Evolutionary conservation across 1,140 invertebrate species (phyloP).

Genomic region (Cherax destructor): DNA sequence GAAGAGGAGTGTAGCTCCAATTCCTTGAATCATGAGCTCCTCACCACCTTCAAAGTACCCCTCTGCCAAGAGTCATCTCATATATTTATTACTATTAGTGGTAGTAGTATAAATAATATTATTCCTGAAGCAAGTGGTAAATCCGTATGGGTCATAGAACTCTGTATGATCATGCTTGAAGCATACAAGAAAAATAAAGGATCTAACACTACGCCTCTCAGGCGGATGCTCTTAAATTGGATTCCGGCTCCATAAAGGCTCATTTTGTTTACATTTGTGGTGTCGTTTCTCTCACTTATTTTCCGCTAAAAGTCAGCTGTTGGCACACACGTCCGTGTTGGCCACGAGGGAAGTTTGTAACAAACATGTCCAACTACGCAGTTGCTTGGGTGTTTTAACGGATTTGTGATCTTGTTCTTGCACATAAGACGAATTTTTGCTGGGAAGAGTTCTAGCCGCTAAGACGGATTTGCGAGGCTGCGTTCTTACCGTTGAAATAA

Average conservation of each 20-base stretch:
- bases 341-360: not conserved
- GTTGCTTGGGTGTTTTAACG: not conserved
- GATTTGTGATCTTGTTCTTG: not conserved
- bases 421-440: not conserved
- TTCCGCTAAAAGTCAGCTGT: conserved; percentile 40
- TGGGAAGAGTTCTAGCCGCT: not conserved
- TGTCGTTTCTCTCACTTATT: conserved; percentile 22
- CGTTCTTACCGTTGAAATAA: not conserved
- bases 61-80: too few relatives aligned
- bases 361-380: not conserved
- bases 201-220: not conserved
- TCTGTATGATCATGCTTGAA: not conserved
- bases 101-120: too few relatives aligned
- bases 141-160: too few relatives aligned
- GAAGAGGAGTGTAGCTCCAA: too few relatives aligned
- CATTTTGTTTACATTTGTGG: conserved; percentile 29
- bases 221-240: not conserved
- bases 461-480: not conserved
- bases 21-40: too few relatives aligned
- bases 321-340: not conserved
- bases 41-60: too few relatives aligned
- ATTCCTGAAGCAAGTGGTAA: too few relatives aligned
- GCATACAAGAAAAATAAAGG: not conserved
- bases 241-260: conserved; percentile 19
- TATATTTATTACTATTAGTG: too few relatives aligned